A percentile compares a stretch with the other conserved stretches of the same genome.
phyloP scores from a whole-genome alignment of 2,113 vertebrate genomes.

The Vimba vimba region DNA sequence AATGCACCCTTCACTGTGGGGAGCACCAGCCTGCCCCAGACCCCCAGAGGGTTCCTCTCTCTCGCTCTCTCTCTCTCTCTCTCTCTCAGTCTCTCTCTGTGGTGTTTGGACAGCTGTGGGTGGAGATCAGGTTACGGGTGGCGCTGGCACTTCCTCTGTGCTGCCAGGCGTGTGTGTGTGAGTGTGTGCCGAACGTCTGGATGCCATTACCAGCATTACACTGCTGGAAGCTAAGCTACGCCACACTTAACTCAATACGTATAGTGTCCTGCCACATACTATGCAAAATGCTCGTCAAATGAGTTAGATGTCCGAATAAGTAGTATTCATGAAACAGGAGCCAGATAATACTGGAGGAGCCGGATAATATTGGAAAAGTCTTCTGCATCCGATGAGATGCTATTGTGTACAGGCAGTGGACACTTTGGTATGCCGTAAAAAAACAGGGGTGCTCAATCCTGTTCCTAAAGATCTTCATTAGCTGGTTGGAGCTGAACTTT shows the following conservation, averaged over 20 bases:
- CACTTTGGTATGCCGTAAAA: background rate
- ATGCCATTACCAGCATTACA: conserved; percentile 80
- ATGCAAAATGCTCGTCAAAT: background rate
- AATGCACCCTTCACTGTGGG: conserved; percentile 55
- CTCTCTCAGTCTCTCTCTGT: conserved; percentile 72
- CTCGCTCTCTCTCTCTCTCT: conserved; percentile 50
- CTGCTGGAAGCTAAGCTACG: conserved; percentile 34
- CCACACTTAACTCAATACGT: background rate
- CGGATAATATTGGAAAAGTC: background rate
- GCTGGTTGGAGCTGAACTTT: too few relatives aligned
- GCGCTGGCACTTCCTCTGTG: conserved; percentile 79
- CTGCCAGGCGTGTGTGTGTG: conserved; percentile 64
- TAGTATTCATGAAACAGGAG: background rate
- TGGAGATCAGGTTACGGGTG: conserved; percentile 91
- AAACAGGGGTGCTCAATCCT: too few relatives aligned
- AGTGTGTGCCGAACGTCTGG: conserved; percentile 72
- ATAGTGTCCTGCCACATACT: background rate
- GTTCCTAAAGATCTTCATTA: too few relatives aligned
- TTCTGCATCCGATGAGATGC: too few relatives aligned
- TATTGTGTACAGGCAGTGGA: background rate
- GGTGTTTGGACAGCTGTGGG: conserved; percentile 92
- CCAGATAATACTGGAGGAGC: background rate
- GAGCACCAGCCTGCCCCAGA: conserved; percentile 56
- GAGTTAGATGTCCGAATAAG: background rate
- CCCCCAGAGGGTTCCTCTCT: conserved; percentile 48